These are phyloP conservation scores for Dicrurus megarhynchus DNA, from an alignment of 2,113 vertebrate species.

Conservation along the genomic window DNA sequence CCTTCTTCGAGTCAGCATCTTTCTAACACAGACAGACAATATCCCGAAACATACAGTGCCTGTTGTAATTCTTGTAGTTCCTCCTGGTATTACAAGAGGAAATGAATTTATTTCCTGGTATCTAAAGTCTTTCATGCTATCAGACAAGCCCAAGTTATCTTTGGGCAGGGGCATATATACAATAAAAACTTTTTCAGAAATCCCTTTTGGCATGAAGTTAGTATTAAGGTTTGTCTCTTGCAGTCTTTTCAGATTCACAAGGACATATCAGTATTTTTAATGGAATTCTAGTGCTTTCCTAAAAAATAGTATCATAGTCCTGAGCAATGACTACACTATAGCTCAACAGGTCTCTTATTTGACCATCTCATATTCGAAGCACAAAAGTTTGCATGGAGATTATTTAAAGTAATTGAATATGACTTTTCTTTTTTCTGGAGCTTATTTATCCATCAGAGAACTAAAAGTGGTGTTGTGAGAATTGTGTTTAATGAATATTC, in stretches of 20 bases:
- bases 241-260: background rate
- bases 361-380: background rate
- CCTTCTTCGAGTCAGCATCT: background rate
- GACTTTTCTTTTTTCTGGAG: background rate
- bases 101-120: constrained; percentile 28
- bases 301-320: background rate
- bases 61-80: constrained; percentile 18
- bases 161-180: background rate
- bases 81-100: background rate
- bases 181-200: background rate
- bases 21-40: background rate
- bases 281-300: background rate
- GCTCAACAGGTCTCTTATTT: background rate
- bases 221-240: background rate
- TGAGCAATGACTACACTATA: background rate
- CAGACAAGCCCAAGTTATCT: background rate
- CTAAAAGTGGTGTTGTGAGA: background rate
- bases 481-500: background rate
- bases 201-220: background rate
- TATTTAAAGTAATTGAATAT: background rate
- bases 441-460: background rate
- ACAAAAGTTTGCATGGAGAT: background rate
- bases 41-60: background rate
- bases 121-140: background rate
- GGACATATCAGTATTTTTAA: background rate